Percentiles rank a stretch among this genome's conserved stretches.
These are phyloP conservation scores for Neodiprion pinetum DNA, from an alignment of 1,140 invertebrate species.

Conservation along the genomic window DNA sequence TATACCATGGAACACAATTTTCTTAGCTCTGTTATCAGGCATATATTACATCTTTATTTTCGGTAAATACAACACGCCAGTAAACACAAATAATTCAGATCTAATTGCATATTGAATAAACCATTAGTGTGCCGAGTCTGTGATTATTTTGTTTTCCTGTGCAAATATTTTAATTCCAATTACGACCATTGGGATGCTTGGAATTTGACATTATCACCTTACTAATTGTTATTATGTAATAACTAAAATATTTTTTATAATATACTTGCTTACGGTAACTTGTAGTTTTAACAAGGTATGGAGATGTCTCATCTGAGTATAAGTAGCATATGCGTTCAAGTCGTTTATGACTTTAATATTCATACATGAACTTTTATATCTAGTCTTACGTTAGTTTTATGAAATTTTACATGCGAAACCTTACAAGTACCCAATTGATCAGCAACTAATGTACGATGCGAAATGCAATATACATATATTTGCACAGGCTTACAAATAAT, in stretches of 20 bases:
- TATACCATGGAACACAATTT: background rate
- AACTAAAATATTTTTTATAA: too few relatives aligned
- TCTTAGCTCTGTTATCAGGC: background rate
- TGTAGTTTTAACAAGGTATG: too few relatives aligned
- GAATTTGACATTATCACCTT: too few relatives aligned
- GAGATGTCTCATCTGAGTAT: too few relatives aligned
- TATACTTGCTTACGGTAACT: too few relatives aligned
- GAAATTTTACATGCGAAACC: background rate
- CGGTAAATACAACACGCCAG: background rate
- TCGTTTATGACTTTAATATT: background rate
- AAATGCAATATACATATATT: constrained; percentile 26
- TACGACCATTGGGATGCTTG: too few relatives aligned
- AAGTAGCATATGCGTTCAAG: too few relatives aligned
- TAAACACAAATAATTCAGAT: background rate
- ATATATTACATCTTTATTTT: background rate
- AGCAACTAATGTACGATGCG: constrained; percentile 19
- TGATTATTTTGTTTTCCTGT: background rate
- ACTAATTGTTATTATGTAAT: too few relatives aligned
- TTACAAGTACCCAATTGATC: background rate
- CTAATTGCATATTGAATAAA: background rate
- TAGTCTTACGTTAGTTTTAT: background rate
- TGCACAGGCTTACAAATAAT: constrained; percentile 20
- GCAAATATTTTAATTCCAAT: background rate
- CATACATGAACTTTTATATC: background rate
- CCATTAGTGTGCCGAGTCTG: background rate